Evolutionary conservation across 2,888 invertebrate genomes (phyloP).

Genomic region (Brenthis ino): DNA sequence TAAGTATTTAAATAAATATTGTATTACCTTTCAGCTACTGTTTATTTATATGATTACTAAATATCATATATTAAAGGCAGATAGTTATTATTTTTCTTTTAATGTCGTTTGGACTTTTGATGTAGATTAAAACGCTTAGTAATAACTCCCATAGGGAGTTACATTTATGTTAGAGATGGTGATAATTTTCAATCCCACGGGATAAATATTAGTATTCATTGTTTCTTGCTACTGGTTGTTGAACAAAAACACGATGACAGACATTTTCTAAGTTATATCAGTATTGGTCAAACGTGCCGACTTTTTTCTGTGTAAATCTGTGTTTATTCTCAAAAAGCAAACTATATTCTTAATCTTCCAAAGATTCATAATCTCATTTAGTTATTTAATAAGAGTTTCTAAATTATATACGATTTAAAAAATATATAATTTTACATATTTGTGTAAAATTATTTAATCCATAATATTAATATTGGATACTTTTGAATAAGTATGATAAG

Average conservation of each 20-base stretch:
- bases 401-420: no score
- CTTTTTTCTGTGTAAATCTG: not conserved
- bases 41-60: conserved; percentile 5
- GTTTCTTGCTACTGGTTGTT: conserved; percentile 24
- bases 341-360: no score
- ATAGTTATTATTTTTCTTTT: no score
- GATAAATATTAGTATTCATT: conserved; percentile 20
- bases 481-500: no score
- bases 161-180: not conserved
- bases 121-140: conserved; percentile 5
- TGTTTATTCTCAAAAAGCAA: not conserved
- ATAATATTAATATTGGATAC: no score
- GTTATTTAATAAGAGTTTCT: no score
- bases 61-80: not conserved
- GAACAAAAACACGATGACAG: conserved; percentile 19
- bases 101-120: not conserved
- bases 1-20: conserved; percentile 22
- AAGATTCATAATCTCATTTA: no score
- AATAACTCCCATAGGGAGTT: conserved; percentile 16
- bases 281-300: not conserved
- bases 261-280: not conserved
- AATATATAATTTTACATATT: no score
- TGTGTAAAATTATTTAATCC: no score
- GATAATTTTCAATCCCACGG: conserved; percentile 21
- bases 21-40: conserved; percentile 5